Evolutionary conservation across 2,797 vertebrate species (phyloP).

Genomic region (Mus caroli): DNA sequence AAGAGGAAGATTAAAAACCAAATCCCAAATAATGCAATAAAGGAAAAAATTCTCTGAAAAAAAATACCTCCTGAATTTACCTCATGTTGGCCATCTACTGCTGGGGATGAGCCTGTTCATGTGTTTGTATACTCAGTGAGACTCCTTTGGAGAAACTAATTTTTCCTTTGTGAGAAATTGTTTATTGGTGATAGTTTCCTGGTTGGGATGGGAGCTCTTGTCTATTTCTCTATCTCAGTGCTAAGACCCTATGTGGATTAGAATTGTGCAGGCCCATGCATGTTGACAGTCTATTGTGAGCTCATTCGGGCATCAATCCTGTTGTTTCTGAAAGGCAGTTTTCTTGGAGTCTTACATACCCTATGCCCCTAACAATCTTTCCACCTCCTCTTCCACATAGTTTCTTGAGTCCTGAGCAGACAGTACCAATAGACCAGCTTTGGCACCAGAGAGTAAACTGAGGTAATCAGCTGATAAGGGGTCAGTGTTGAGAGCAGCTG

Average conservation of each 20-base stretch:
- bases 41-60: neutral
- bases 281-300: too few species aligned
- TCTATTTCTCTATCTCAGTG: neutral
- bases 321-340: neutral
- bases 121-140: neutral
- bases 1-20: neutral
- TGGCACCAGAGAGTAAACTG: neutral
- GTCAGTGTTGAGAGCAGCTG: neutral
- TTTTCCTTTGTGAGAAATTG: neutral
- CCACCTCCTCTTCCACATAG: neutral
- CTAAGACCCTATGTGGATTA: neutral
- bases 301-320: neutral
- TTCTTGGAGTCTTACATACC: neutral
- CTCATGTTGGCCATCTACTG: neutral
- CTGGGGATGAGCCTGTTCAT: too few species aligned
- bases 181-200: neutral
- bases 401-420: neutral
- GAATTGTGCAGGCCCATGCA: neutral
- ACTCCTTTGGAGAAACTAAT: neutral
- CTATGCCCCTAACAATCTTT: neutral
- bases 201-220: too few species aligned
- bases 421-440: neutral
- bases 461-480: neutral
- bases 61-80: neutral
- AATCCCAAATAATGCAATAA: neutral